Evolutionary conservation across 37 sponge, comb jelly and placozoan species (phyloP).

Genomic region (Spongilla lacustris): DNA sequence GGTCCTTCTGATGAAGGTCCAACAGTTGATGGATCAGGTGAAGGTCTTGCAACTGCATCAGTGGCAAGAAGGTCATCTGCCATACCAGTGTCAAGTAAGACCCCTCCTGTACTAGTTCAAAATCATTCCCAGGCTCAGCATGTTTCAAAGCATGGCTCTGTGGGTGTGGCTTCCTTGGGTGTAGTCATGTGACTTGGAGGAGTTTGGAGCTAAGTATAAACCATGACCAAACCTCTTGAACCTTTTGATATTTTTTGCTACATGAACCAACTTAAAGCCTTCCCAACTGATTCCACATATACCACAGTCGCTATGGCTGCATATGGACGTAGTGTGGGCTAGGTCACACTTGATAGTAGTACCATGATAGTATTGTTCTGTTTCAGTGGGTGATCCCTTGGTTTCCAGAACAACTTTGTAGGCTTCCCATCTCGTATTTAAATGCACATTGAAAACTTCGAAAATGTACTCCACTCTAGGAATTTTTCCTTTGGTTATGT

Average conservation of each 20-base stretch:
- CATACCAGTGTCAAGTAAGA: too few relatives aligned
- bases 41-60: too few relatives aligned
- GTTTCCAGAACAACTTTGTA: background rate
- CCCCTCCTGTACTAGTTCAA: too few relatives aligned
- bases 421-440: background rate
- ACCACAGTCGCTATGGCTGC: conserved; percentile 53
- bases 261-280: conserved; percentile 44
- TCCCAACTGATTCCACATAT: conserved; percentile 63
- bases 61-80: too few relatives aligned
- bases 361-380: conserved; percentile 76
- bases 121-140: too few relatives aligned
- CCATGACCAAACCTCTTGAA: conserved; percentile 76
- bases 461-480: too few relatives aligned
- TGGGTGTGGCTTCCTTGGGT: conserved; percentile 56
- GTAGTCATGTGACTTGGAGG: conserved; percentile 88
- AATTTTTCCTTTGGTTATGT: too few relatives aligned
- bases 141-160: conserved; percentile 81
- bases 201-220: conserved; percentile 79
- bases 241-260: conserved; percentile 51
- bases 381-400: background rate
- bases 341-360: conserved; percentile 74
- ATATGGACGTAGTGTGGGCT: conserved; percentile 12
- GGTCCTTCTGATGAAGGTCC: too few relatives aligned
- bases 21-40: too few relatives aligned
- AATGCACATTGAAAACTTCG: too few relatives aligned